Evolutionary conservation across 2,888 invertebrate genomes (phyloP).

Genomic region (Ashinkailepas kermadecensis): DNA sequence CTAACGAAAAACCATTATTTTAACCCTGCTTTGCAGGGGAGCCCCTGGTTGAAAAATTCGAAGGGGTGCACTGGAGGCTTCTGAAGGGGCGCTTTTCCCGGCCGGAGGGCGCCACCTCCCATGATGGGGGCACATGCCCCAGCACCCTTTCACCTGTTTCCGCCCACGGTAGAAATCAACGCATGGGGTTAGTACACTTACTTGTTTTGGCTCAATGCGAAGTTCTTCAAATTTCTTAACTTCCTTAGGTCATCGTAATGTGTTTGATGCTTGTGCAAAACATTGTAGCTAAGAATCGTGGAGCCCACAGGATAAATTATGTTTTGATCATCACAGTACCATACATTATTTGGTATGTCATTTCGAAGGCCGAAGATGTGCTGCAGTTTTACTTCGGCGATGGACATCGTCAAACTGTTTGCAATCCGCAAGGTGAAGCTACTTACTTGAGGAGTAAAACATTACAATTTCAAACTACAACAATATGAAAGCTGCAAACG

Average conservation of each 20-base stretch:
- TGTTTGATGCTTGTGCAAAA: not conserved
- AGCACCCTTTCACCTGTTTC: no score
- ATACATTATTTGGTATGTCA: constrained; percentile 1
- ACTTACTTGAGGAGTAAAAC: no score
- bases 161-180: no score
- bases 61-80: no score
- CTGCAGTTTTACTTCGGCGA: not conserved
- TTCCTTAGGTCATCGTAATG: not conserved
- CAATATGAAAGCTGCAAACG: not conserved
- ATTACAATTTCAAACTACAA: not conserved
- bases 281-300: not conserved
- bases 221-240: constrained; percentile 2
- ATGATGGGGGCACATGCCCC: no score
- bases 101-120: no score
- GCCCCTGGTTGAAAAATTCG: no score
- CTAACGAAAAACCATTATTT: no score
- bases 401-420: not conserved
- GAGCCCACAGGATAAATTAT: constrained; percentile 2
- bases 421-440: not conserved
- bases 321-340: constrained; percentile 6
- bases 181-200: not conserved
- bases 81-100: no score
- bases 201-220: constrained; percentile 8
- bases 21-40: no score
- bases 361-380: not conserved